Evolutionary conservation across 2,888 invertebrate genomes (phyloP).

Genomic region (Oxytorus armatus): DNA sequence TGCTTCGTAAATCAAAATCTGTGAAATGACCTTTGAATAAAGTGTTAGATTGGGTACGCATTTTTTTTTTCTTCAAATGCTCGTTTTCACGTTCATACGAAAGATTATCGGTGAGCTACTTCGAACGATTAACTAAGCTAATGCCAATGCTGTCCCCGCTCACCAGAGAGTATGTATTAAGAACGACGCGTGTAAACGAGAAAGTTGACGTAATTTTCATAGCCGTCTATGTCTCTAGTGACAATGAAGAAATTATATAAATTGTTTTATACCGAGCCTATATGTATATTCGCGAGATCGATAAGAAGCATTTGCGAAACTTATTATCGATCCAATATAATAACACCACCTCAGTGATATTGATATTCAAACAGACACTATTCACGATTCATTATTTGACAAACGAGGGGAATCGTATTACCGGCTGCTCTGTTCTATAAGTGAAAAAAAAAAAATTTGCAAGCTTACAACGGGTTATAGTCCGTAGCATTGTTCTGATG

Average conservation of each 20-base stretch:
- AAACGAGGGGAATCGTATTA: slow-evolving; percentile 60
- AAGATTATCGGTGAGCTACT: neutral
- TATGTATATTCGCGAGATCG: slow-evolving; percentile 41
- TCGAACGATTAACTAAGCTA: slow-evolving; percentile 4
- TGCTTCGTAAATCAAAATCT: slow-evolving; percentile 19
- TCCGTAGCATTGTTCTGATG: slow-evolving; percentile 53
- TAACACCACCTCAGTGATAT: slow-evolving; percentile 56
- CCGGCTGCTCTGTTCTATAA: slow-evolving; percentile 63
- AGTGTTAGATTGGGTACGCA: slow-evolving; percentile 29
- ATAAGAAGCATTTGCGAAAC: slow-evolving; percentile 44
- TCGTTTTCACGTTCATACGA: slow-evolving; percentile 16
- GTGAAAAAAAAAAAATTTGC: slow-evolving; percentile 24
- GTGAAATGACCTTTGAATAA: slow-evolving; percentile 43
- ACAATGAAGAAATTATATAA: slow-evolving; percentile 45
- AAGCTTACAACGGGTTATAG: slow-evolving; percentile 24
- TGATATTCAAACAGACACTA: slow-evolving; percentile 48
- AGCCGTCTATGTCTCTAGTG: slow-evolving; percentile 52
- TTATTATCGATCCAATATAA: slow-evolving; percentile 40
- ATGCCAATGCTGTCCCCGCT: neutral
- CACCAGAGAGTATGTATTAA: slow-evolving; percentile 29
- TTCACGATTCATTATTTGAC: slow-evolving; percentile 60
- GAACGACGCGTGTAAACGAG: slow-evolving; percentile 28
- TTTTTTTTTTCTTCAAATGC: slow-evolving; percentile 30
- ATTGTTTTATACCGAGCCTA: slow-evolving; percentile 61
- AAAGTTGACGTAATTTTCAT: slow-evolving; percentile 38